Conservation (phyloP, 2,888 invertebrate genomes). For the Ochropleura plecta region DNA sequence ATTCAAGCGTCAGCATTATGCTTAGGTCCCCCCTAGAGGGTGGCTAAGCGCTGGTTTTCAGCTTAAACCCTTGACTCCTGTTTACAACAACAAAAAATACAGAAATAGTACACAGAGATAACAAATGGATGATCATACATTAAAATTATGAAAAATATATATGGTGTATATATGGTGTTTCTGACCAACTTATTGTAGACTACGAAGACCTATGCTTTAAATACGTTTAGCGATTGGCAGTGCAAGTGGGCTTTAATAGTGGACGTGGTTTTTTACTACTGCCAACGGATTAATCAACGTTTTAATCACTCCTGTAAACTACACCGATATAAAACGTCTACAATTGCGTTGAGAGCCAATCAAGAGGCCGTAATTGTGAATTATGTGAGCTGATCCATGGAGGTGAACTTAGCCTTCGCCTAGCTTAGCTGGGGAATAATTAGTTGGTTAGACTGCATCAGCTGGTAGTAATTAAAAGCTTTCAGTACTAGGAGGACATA, state of each 20-base stretch:
- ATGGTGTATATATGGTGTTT: not conserved
- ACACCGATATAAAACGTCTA: not conserved
- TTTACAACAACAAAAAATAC: no score
- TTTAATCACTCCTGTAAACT: slow-evolving; percentile 2
- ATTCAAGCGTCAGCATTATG: no score
- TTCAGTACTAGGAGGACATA: not conserved
- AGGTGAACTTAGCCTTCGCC: slow-evolving; percentile 10
- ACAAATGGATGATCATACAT: no score
- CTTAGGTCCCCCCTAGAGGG: no score
- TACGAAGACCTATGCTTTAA: not conserved
- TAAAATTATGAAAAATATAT: no score
- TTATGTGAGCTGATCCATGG: slow-evolving; percentile 21
- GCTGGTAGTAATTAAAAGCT: not conserved
- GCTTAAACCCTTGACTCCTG: no score
- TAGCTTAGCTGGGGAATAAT: slow-evolving; percentile 18
- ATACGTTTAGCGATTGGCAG: not conserved
- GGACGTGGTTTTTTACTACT: not conserved
- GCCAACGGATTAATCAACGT: not conserved
- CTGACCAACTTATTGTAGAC: not conserved
- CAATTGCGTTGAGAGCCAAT: slow-evolving; percentile 24
- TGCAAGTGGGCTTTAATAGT: not conserved
- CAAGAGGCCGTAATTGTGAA: slow-evolving; percentile 23
- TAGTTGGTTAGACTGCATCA: slow-evolving; percentile 4
- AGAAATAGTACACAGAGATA: no score
- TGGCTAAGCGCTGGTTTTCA: no score